A percentile compares a stretch with the other conserved stretches of the same genome.
These are phyloP conservation scores for Lithobates pipiens DNA, from an alignment of 2,797 vertebrate genomes.

Conservation along the genomic window DNA sequence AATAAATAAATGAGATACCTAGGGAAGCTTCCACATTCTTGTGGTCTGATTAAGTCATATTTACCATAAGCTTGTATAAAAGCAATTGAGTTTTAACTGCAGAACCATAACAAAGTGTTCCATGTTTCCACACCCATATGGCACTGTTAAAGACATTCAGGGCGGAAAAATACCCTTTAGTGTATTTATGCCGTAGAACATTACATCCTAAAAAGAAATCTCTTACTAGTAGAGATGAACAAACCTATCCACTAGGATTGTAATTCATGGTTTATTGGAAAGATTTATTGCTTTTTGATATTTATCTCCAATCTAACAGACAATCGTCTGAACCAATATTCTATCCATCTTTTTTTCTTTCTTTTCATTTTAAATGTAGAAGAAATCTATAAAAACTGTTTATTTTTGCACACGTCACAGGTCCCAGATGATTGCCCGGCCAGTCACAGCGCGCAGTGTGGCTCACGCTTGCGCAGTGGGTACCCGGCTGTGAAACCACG, in stretches of 20 bases:
- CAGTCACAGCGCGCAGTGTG: too few species aligned
- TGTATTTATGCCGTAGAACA: conserved; percentile 45
- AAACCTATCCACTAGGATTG: not conserved
- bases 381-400: too few species aligned
- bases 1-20: conserved; percentile 91
- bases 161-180: conserved; percentile 58
- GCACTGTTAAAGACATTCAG: conserved; percentile 54
- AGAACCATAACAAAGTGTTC: conserved; percentile 60
- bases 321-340: not conserved
- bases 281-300: not conserved
- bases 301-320: not conserved
- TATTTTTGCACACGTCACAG: too few species aligned
- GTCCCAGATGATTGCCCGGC: too few species aligned
- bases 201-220: conserved; percentile 48
- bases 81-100: conserved; percentile 69
- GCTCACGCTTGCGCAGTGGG: too few species aligned
- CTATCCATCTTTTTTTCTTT: too few species aligned
- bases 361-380: too few species aligned
- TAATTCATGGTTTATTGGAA: not conserved
- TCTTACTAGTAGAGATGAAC: not conserved
- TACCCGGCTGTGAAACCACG: too few species aligned
- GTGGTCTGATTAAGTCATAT: conserved; percentile 82
- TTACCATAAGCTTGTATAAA: conserved; percentile 77
- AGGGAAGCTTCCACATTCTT: conserved; percentile 92
- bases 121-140: conserved; percentile 62